A percentile compares a stretch with the other conserved stretches of the same genome.
Evolutionary conservation across 53 echinoderm and acorn worm species (phyloP).

Genomic region (Henricia sp.): DNA sequence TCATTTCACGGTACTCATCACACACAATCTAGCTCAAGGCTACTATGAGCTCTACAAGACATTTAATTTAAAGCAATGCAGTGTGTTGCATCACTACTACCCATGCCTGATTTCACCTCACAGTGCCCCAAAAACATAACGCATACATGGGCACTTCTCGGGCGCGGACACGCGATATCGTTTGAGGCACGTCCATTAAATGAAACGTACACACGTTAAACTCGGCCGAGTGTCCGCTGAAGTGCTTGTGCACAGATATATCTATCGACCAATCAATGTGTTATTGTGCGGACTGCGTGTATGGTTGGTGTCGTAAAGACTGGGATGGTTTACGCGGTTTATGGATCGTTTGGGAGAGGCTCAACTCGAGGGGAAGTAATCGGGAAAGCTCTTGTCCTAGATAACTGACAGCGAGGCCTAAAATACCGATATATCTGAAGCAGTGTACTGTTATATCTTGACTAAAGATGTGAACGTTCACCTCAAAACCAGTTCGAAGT

Average conservation of each 20-base stretch:
- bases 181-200: constrained; percentile 47
- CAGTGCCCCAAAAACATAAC: background rate
- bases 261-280: background rate
- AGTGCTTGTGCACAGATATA: constrained; percentile 11
- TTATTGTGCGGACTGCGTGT: background rate
- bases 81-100: background rate
- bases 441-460: background rate
- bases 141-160: background rate
- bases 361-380: constrained; percentile 24
- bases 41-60: background rate
- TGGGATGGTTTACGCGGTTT: background rate
- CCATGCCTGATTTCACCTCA: background rate
- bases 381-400: constrained; percentile 24
- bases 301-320: background rate
- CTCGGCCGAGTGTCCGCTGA: constrained; percentile 2
- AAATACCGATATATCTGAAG: background rate
- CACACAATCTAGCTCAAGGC: background rate
- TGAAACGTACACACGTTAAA: constrained; percentile 11
- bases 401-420: background rate
- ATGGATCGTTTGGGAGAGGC: background rate
- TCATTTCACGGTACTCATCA: constrained; percentile 1
- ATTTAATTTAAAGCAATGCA: background rate
- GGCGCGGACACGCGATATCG: constrained; percentile 10
- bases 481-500: too few relatives aligned
- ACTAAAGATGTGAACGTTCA: too few relatives aligned